phyloP scores from a whole-genome alignment of 2,797 vertebrate genomes.

The Phyllotis vaccarum region DNA sequence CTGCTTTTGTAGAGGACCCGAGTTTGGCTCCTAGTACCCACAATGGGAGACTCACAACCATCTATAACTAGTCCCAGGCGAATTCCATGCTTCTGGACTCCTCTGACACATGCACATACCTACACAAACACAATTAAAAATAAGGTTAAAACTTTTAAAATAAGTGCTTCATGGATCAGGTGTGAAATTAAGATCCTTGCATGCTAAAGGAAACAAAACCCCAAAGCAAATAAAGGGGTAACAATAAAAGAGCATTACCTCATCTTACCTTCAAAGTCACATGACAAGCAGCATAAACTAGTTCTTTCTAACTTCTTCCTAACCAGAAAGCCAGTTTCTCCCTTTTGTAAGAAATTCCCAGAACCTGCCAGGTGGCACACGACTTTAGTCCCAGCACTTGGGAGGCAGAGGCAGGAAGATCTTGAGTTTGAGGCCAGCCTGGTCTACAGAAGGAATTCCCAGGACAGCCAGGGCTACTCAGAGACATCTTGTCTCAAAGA shows the following conservation, averaged over 20 bases:
- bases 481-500: not conserved
- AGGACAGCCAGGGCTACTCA: not conserved
- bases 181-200: not conserved
- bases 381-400: not conserved
- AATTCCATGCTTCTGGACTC: not conserved
- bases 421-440: not conserved
- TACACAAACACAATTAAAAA: not conserved
- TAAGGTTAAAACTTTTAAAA: not conserved
- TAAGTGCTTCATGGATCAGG: not conserved
- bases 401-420: not conserved
- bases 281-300: not conserved
- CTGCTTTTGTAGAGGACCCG: not conserved
- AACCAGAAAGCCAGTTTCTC: not conserved
- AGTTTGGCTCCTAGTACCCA: not conserved
- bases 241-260: not conserved
- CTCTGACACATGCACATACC: not conserved
- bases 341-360: not conserved
- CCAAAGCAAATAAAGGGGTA: not conserved
- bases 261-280: not conserved
- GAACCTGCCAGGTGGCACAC: not conserved
- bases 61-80: not conserved
- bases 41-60: not conserved
- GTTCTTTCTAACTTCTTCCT: not conserved
- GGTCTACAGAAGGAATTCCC: not conserved
- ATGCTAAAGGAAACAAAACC: constrained; percentile 5